Base-by-base conservation (phyloP, 2,888 invertebrate species). In the Torymus auratus region DNA sequence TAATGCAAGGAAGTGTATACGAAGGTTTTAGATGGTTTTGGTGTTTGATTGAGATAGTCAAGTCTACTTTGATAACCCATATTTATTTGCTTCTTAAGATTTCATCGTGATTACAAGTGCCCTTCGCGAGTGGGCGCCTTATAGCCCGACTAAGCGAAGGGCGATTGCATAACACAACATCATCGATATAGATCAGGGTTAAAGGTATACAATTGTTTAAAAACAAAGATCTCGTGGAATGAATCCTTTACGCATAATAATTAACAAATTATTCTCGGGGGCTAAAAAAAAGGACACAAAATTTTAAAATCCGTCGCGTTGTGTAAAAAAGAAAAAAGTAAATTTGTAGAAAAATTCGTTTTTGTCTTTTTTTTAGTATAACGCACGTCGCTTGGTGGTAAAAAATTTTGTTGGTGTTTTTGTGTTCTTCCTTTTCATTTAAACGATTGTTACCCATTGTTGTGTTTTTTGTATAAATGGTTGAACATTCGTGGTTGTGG, bases 201-300 rank as follows among this genome's bases (percentile, higher is more conserved):
- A 74, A 82, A 74, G 71, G 64, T 74, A 82, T 78, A 82, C 76
- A 74, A 80, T 80, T 74, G 52, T 67, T 73, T 82, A 65, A 77
- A 77, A 82, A 41, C 41, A 41, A 13, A 71, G 64, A 79, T 67
- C 20, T 82, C 61, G 41, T 80, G 80, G 77, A 82, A 82, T 82
- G 77, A 82, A 79, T 68, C 73, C 73, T 64, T 62, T 41, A 41
- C 41, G 41, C 41, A 41, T 41, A 41, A 41, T 41, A 41, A 41
- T 41, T 41, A 41, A 41, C 41, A 41, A 41, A 41, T 41, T 41
- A 41, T 41, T 7, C 41, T 41, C 41, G 41, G 41, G 41, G 7
- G 41, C 7, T 28, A 41, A 41, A 41, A 41, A 41, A 41, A 41
- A 28, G 28, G 41, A 41, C 41, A 41, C 41, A 41, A 41, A 75